Percentiles rank a stretch among this genome's conserved stretches.
phyloP scores from a whole-genome alignment of 2,797 vertebrate species.

The Lepidocolaptes lacrymiger region DNA sequence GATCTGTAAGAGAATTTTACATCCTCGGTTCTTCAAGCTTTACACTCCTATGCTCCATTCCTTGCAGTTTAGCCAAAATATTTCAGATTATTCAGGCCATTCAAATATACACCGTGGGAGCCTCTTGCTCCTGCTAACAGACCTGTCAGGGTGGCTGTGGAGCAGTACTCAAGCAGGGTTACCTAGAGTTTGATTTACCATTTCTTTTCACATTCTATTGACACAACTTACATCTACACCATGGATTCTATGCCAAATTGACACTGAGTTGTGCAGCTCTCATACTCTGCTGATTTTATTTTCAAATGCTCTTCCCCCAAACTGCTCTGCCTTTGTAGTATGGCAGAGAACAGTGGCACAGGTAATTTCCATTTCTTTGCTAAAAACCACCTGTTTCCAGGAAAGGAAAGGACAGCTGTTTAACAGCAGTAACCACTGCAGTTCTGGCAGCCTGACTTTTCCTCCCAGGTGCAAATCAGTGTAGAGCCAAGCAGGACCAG shows the following conservation, averaged over 20 bases:
- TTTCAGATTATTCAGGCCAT: not conserved
- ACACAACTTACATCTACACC: not conserved
- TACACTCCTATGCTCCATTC: not conserved
- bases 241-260: not conserved
- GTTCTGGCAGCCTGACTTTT: not conserved
- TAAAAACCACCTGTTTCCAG: not conserved
- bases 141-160: not conserved
- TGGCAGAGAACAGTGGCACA: not conserved
- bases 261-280: not conserved
- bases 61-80: not conserved
- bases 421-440: not conserved
- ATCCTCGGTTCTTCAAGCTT: not conserved
- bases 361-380: not conserved
- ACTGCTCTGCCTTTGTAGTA: not conserved
- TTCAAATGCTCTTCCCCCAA: not conserved
- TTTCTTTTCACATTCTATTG: not conserved
- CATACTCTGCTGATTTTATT: not conserved
- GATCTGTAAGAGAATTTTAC: not conserved
- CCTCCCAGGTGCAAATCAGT: not conserved
- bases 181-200: not conserved
- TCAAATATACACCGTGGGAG: not conserved
- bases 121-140: not conserved
- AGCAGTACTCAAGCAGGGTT: not conserved
- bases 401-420: not conserved
- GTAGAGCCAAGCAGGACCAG: not conserved